Percentiles rank a stretch among this genome's conserved stretches.
These are phyloP conservation scores for Altica lythri DNA, from an alignment of 2,888 invertebrate genomes.

Conservation along the genomic window DNA sequence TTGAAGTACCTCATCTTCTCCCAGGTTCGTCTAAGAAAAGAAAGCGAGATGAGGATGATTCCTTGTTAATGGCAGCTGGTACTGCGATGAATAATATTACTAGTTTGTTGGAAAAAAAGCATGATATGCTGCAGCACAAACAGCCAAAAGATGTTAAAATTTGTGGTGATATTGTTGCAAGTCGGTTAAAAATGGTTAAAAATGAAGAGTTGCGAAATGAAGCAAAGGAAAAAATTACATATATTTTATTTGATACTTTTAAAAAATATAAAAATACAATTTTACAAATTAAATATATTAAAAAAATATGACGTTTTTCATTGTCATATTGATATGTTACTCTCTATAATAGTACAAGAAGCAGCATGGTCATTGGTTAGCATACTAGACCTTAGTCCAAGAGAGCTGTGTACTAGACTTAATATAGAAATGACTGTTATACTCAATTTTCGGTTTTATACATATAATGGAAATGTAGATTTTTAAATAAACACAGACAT, in stretches of 20 bases:
- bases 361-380: no score
- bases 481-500: no score
- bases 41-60: constrained; percentile 1
- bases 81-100: neutral
- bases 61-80: neutral
- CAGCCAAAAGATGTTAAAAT: no score
- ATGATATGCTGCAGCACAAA: no score
- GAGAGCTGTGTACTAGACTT: no score
- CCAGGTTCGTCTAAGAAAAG: neutral
- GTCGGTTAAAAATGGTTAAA: no score
- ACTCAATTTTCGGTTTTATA: no score
- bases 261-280: neutral
- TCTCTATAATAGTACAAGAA: no score
- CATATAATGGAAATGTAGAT: no score
- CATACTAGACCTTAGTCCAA: no score
- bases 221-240: constrained; percentile 6
- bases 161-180: constrained; percentile 3
- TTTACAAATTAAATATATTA: neutral
- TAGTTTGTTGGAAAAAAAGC: no score
- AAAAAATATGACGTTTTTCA: neutral
- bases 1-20: neutral
- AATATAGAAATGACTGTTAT: no score
- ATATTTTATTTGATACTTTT: neutral
- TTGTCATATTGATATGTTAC: neutral
- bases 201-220: constrained; percentile 3